phyloP scores from a whole-genome alignment of 2,797 vertebrate genomes.

The Enteromius radiatus region DNA sequence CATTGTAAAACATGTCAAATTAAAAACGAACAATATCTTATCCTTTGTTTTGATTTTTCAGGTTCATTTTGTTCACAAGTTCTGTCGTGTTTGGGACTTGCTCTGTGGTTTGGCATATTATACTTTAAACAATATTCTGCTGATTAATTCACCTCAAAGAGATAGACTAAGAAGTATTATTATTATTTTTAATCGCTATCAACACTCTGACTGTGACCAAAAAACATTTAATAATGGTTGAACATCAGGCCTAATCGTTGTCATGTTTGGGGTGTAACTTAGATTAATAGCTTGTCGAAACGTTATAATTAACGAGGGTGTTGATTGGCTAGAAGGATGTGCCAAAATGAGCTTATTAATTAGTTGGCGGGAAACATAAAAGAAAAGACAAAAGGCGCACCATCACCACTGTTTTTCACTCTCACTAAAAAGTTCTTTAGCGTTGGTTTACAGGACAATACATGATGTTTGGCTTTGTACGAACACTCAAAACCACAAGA shows the following conservation, averaged over 20 bases:
- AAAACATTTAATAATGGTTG: background rate
- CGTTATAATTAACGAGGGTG: background rate
- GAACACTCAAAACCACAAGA: constrained; percentile 8
- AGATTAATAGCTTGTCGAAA: background rate
- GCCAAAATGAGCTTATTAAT: background rate
- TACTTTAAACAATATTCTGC: background rate
- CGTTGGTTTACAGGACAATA: too few species aligned
- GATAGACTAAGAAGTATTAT: background rate
- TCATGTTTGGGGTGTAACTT: background rate
- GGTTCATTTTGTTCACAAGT: background rate
- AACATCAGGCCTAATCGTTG: background rate
- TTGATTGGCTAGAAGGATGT: background rate
- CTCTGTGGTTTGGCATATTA: background rate
- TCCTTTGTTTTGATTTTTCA: background rate
- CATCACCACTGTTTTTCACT: too few species aligned
- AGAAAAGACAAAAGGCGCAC: too few species aligned
- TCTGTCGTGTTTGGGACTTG: background rate
- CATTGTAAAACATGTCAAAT: constrained; percentile 69
- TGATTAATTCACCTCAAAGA: background rate
- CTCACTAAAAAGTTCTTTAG: background rate
- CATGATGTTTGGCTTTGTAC: constrained; percentile 50
- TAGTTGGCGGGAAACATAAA: background rate
- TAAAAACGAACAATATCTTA: constrained; percentile 67
- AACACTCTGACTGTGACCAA: background rate
- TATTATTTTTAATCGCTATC: too few species aligned